phyloP scores from a whole-genome alignment of 2,113 vertebrate species.

The Phalacrocorax brasilianus region DNA sequence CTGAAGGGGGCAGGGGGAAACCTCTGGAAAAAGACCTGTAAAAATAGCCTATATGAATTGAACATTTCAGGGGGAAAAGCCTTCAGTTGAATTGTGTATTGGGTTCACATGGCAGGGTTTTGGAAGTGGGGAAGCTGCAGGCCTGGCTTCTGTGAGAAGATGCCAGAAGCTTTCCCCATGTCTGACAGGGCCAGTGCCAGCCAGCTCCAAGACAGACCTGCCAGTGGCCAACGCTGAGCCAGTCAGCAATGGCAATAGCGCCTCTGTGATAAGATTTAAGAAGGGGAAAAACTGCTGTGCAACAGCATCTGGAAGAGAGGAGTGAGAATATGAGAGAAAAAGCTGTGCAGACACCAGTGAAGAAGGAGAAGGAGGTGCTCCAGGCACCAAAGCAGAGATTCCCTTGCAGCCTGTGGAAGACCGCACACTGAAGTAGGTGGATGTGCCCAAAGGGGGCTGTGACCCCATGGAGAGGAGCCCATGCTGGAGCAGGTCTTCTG shows the following conservation, averaged over 20 bases:
- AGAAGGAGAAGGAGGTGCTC: background rate
- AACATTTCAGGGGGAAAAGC: background rate
- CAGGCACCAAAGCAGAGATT: no score
- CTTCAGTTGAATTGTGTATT: background rate
- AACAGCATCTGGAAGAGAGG: background rate
- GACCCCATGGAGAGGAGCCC: no score
- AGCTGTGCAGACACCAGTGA: background rate
- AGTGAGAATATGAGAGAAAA: background rate
- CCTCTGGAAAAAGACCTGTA: background rate
- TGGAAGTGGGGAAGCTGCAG: background rate
- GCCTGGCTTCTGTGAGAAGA: background rate
- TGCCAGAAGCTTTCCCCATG: background rate
- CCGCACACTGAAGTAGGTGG: no score
- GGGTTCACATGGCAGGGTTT: background rate
- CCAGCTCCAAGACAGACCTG: no score
- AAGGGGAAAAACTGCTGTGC: background rate
- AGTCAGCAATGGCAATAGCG: background rate
- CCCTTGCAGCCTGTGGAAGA: no score
- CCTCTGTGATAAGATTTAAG: background rate
- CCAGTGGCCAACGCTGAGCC: background rate
- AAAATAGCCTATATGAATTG: background rate
- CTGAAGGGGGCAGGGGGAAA: background rate
- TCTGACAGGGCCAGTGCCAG: background rate
- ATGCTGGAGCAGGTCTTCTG: no score
- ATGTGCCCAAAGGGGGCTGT: no score